Conservation (phyloP, 2,113 vertebrate species). For the Petromus typicus region DNA sequence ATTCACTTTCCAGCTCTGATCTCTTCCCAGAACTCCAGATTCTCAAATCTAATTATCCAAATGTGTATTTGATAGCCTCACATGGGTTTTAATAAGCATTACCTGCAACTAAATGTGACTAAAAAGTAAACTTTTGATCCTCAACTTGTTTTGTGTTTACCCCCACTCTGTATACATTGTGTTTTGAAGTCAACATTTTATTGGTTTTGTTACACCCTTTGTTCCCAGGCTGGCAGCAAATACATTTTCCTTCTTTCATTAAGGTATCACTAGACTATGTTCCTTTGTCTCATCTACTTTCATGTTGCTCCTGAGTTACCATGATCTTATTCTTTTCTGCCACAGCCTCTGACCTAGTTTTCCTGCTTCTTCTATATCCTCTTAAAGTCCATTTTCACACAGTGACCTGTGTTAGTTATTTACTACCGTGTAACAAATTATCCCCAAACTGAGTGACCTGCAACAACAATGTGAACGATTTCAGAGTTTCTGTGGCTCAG, state of each 20-base stretch:
- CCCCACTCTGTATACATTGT: not conserved
- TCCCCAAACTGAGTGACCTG: not conserved
- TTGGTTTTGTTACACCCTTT: not conserved
- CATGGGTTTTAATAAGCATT: not conserved
- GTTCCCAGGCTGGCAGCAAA: not conserved
- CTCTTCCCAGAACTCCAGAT: conserved; percentile 10
- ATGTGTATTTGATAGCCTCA: not conserved
- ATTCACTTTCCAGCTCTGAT: not conserved
- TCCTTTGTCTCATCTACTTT: not conserved
- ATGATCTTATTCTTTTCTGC: not conserved
- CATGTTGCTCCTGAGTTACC: not conserved
- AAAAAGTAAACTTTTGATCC: conserved; percentile 3
- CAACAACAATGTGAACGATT: not conserved
- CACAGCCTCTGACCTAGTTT: not conserved
- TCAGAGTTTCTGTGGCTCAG: not conserved
- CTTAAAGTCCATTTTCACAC: not conserved
- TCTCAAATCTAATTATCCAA: conserved; percentile 45
- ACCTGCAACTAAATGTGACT: conserved; percentile 1
- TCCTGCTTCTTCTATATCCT: not conserved
- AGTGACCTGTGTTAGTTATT: not conserved
- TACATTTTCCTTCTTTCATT: not conserved
- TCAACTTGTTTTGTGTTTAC: not conserved
- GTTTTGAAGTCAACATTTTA: conserved; percentile 22
- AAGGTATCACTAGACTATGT: not conserved
- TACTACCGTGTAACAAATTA: not conserved